A percentile compares a stretch with the other conserved stretches of the same genome.
phyloP scores from a whole-genome alignment of 1,140 invertebrate genomes.

The Brachionus plicatilis region DNA sequence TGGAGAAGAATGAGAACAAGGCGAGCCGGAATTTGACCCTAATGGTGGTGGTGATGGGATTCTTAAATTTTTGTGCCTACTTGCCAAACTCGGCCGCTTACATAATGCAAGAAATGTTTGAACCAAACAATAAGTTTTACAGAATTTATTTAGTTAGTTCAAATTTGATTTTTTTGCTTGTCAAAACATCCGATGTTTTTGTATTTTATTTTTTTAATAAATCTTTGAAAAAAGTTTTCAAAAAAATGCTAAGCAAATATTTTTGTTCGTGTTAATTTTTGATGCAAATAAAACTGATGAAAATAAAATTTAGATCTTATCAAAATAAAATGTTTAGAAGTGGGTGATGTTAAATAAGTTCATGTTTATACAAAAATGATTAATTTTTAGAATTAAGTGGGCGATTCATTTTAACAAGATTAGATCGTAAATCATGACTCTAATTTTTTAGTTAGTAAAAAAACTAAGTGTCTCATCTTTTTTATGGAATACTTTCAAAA shows the following conservation, averaged over 20 bases:
- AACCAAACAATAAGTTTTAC: neutral
- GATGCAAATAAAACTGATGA: neutral
- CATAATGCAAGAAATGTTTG: conserved; percentile 19
- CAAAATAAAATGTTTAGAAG: neutral
- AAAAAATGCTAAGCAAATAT: neutral
- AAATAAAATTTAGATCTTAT: neutral
- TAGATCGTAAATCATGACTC: too few relatives aligned
- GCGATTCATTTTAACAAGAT: too few relatives aligned
- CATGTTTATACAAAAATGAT: too few relatives aligned
- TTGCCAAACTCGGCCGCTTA: neutral
- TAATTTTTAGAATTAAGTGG: too few relatives aligned
- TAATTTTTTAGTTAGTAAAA: too few relatives aligned
- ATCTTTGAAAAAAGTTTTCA: neutral
- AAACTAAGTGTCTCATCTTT: too few relatives aligned
- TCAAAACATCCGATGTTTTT: neutral
- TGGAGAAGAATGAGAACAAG: neutral
- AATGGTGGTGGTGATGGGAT: neutral
- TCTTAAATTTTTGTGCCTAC: neutral
- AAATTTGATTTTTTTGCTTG: neutral
- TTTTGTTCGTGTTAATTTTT: neutral
- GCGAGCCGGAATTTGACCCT: neutral
- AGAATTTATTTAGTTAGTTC: neutral
- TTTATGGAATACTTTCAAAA: too few relatives aligned
- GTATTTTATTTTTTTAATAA: conserved; percentile 17
- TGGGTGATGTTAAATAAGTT: neutral